A percentile compares a stretch with the other conserved stretches of the same genome.
Evolutionary conservation across 35 echinoderm and acorn worm species (phyloP).

Genomic region (Apostichopus californicus): DNA sequence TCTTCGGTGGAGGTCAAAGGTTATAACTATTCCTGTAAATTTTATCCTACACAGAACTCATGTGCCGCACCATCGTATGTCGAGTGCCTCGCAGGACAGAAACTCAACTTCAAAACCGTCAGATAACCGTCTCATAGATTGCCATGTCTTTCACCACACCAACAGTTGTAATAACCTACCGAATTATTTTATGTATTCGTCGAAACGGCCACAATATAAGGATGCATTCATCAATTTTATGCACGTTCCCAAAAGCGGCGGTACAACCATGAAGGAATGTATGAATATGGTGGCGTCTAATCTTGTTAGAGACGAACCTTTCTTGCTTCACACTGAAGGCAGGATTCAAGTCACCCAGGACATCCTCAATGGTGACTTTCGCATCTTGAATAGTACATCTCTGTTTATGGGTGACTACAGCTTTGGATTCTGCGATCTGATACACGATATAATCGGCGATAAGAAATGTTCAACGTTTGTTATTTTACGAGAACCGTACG

Average conservation of each 20-base stretch:
- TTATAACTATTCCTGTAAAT: no score
- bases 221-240: constrained; percentile 37
- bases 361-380: constrained; percentile 19
- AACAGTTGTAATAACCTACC: constrained; percentile 44
- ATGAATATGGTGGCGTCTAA: background rate
- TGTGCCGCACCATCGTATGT: no score
- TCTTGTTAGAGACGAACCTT: background rate
- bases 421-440: constrained; percentile 45
- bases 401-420: constrained; percentile 53
- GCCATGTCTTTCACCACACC: constrained; percentile 9
- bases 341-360: constrained; percentile 5
- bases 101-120: no score
- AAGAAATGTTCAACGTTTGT: constrained; percentile 42
- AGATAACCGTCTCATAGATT: background rate
- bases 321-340: constrained; percentile 34
- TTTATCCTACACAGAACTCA: no score
- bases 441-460: background rate
- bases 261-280: constrained; percentile 47
- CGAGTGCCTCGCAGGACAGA: no score
- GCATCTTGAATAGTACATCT: background rate
- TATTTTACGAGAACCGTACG: constrained; percentile 42
- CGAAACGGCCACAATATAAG: background rate
- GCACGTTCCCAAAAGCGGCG: constrained; percentile 32
- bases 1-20: no score
- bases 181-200: constrained; percentile 33